Evolutionary conservation across 2,113 vertebrate genomes (phyloP).

Genomic region (Hippoglossus stenolepis): DNA sequence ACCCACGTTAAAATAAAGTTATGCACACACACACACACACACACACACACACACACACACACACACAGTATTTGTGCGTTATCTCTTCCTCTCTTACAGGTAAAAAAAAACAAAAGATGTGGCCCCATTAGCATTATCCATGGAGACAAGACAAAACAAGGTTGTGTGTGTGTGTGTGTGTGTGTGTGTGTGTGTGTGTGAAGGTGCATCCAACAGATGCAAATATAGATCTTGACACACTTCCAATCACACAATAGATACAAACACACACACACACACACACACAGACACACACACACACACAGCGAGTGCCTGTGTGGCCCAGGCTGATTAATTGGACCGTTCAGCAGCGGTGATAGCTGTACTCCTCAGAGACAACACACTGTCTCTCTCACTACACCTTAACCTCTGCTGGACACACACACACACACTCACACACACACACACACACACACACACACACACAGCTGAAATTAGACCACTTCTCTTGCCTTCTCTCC

Average conservation of each 20-base stretch:
- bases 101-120: slow-evolving; percentile 16
- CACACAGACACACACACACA: slow-evolving; percentile 15
- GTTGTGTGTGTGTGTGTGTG: slow-evolving; percentile 5
- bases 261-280: slow-evolving; percentile 24
- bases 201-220: slow-evolving; percentile 29
- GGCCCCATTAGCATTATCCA: slow-evolving; percentile 56
- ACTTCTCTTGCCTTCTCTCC: slow-evolving; percentile 34
- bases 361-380: slow-evolving; percentile 73
- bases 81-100: background rate
- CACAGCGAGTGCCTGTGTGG: slow-evolving; percentile 30
- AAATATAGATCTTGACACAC: slow-evolving; percentile 58
- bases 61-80: slow-evolving; percentile 2
- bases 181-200: slow-evolving; percentile 1
- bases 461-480: slow-evolving; percentile 55
- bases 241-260: slow-evolving; percentile 35
- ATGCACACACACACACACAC: background rate
- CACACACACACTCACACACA: slow-evolving; percentile 27
- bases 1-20: background rate
- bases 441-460: slow-evolving; percentile 26
- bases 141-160: slow-evolving; percentile 56
- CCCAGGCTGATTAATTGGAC: slow-evolving; percentile 75
- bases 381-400: slow-evolving; percentile 66
- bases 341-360: slow-evolving; percentile 69
- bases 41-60: background rate
- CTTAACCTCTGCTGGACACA: slow-evolving; percentile 66